phyloP scores from a whole-genome alignment of 2,888 invertebrate species.

The Lymantria dispar region DNA sequence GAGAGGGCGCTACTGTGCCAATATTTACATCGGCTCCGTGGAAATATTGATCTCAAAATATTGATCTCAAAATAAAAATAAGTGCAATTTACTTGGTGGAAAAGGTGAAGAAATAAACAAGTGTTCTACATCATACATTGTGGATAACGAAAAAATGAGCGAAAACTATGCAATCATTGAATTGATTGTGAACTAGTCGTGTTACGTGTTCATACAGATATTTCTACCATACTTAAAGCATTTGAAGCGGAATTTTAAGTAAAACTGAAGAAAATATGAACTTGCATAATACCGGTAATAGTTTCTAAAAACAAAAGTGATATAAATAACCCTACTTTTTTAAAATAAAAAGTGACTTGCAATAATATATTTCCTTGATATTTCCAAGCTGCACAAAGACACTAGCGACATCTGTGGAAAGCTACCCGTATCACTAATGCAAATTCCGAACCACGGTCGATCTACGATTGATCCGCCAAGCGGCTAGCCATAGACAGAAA shows the following conservation, averaged over 20 bases:
- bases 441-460: slow-evolving; percentile 3
- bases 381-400: not conserved
- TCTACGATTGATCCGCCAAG: slow-evolving; percentile 1
- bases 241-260: not conserved
- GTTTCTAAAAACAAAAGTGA: not conserved
- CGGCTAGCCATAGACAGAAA: not conserved
- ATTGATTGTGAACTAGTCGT: no score
- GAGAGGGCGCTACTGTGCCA: no score
- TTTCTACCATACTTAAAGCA: no score
- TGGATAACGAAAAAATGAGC: no score
- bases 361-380: not conserved
- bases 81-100: no score
- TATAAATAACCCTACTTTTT: slow-evolving; percentile 2
- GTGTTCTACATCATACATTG: no score
- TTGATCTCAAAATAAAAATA: no score
- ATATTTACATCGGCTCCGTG: no score
- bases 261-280: not conserved
- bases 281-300: not conserved
- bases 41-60: no score
- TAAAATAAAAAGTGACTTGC: not conserved
- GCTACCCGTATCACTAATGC: slow-evolving; percentile 4
- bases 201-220: no score
- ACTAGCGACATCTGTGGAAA: slow-evolving; percentile 5
- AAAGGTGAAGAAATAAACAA: no score
- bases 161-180: no score